A percentile compares a stretch with the other conserved stretches of the same genome.
Evolutionary conservation across 2,797 vertebrate genomes (phyloP).

Genomic region (Discoglossus pictus): DNA sequence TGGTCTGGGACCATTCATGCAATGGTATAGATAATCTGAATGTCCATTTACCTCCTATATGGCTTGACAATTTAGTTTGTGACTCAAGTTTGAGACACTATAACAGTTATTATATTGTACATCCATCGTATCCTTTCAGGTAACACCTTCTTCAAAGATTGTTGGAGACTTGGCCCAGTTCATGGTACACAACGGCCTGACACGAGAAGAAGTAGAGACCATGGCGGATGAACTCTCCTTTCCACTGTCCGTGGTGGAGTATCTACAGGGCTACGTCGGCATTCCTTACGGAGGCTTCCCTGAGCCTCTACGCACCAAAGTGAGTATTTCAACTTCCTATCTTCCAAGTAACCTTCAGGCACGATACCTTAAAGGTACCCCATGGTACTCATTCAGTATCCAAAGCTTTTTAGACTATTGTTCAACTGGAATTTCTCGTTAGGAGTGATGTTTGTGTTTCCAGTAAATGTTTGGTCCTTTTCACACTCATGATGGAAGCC

Average conservation of each 20-base stretch:
- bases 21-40: too few species aligned
- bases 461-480: too few species aligned
- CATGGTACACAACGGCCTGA: conserved; percentile 92
- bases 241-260: conserved; percentile 90
- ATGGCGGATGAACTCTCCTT: conserved; percentile 90
- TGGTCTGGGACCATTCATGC: too few species aligned
- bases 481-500: too few species aligned
- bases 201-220: conserved; percentile 80
- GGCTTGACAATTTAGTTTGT: too few species aligned
- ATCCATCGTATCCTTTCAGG: conserved; percentile 68
- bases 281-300: conserved; percentile 91
- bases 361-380: not conserved
- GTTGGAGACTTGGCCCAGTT: conserved; percentile 96
- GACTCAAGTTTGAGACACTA: too few species aligned
- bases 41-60: too few species aligned
- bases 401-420: too few species aligned
- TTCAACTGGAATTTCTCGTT: too few species aligned
- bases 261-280: conserved; percentile 89
- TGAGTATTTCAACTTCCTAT: conserved; percentile 61
- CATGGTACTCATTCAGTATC: too few species aligned
- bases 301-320: conserved; percentile 88
- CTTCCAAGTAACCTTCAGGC: not conserved
- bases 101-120: too few species aligned
- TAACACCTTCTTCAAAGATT: conserved; percentile 94
- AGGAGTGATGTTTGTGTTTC: too few species aligned